phyloP scores from a whole-genome alignment of 2,888 invertebrate genomes.

The Pantelozetes paolii region DNA sequence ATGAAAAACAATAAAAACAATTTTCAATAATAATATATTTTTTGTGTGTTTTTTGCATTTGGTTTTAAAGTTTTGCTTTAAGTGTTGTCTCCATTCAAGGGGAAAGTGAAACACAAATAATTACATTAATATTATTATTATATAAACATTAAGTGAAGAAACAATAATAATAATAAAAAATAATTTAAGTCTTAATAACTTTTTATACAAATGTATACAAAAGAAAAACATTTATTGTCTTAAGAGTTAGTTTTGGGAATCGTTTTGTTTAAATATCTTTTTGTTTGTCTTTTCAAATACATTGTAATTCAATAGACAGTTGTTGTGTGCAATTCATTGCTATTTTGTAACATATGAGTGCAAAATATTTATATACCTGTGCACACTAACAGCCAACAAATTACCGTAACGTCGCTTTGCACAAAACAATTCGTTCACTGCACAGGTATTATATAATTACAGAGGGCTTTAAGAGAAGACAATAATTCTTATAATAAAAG shows the following conservation, averaged over 20 bases:
- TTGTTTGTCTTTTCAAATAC: too few species aligned
- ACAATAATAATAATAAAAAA: not conserved
- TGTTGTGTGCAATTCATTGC: too few species aligned
- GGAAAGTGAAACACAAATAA: not conserved
- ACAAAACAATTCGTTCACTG: not conserved
- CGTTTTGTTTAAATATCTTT: not conserved
- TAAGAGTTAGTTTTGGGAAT: not conserved
- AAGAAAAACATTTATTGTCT: not conserved
- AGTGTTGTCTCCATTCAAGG: not conserved
- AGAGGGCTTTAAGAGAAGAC: not conserved
- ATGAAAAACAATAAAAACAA: not conserved
- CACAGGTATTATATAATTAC: not conserved
- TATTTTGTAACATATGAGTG: conserved; percentile 31
- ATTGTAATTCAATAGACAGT: too few species aligned
- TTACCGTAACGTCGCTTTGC: not conserved
- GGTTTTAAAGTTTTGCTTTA: not conserved
- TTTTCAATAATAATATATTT: not conserved
- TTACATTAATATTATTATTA: not conserved
- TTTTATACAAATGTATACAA: not conserved
- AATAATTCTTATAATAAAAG: not conserved
- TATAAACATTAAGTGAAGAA: not conserved
- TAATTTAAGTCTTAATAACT: not conserved
- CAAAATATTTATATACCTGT: conserved; percentile 7
- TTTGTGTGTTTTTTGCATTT: not conserved
- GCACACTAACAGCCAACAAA: not conserved